Conservation (phyloP, 2,797 vertebrate genomes). For the Liasis olivaceus region DNA sequence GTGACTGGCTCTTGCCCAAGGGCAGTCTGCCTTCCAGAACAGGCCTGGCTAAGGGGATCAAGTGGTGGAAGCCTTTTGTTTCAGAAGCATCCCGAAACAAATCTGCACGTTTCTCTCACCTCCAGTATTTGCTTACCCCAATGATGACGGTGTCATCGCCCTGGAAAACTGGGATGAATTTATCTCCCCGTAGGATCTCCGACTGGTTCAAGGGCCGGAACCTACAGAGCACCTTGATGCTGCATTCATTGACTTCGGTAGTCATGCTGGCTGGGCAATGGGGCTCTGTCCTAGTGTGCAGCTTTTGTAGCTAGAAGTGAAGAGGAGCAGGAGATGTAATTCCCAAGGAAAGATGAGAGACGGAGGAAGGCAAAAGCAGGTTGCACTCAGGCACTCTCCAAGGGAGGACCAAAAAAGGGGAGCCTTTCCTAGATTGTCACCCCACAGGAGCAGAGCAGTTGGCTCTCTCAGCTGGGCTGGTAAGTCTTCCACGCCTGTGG, state of each 20-base stretch:
- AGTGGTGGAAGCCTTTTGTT: neutral
- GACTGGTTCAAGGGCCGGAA: constrained; percentile 91
- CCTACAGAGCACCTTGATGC: constrained; percentile 94
- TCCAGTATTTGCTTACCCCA: constrained; percentile 80
- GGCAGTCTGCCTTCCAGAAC: neutral
- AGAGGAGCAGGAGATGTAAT: neutral
- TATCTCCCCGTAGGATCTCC: constrained; percentile 89
- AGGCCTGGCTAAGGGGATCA: neutral
- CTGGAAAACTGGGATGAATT: constrained; percentile 90
- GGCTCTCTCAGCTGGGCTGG: constrained; percentile 21
- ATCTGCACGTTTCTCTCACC: neutral
- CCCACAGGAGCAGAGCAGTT: constrained; percentile 23
- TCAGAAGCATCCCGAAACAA: neutral
- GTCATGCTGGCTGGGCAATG: constrained; percentile 78
- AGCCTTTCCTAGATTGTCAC: neutral
- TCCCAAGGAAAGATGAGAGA: neutral
- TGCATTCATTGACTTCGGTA: constrained; percentile 88
- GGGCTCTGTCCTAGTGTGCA: neutral
- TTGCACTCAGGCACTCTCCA: neutral
- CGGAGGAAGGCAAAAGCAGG: neutral
- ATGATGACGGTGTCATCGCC: constrained; percentile 89
- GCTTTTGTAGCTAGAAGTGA: neutral
- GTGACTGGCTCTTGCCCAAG: neutral
- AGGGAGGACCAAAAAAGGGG: too few species aligned
- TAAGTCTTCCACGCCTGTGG: neutral